A percentile compares a stretch with the other conserved stretches of the same genome.
Conservation (phyloP, 2,113 vertebrate species). For the Hoplias malabaricus region DNA sequence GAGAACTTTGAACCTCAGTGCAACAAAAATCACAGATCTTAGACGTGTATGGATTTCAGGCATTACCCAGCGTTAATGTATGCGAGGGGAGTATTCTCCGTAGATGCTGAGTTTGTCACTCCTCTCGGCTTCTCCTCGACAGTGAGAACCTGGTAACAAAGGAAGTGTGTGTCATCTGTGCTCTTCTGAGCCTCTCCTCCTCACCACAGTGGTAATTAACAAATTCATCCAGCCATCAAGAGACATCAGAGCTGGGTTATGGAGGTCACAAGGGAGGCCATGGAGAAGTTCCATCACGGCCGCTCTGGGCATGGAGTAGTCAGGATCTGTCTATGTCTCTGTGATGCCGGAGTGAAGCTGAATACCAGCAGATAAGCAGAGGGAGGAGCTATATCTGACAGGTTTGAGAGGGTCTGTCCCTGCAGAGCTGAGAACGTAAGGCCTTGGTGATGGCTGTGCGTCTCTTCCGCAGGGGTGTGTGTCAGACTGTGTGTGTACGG, state of each 20-base stretch:
- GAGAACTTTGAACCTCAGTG: too few relatives aligned
- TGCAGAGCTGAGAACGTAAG: background rate
- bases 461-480: background rate
- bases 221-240: conserved; percentile 19
- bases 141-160: background rate
- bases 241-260: conserved; percentile 51
- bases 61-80: conserved; percentile 14
- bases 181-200: background rate
- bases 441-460: background rate
- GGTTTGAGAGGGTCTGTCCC: background rate
- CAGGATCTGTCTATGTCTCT: background rate
- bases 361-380: background rate
- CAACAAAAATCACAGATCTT: background rate
- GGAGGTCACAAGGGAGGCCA: conserved; percentile 37
- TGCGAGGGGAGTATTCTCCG: conserved; percentile 18
- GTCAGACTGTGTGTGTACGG: background rate
- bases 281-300: conserved; percentile 41
- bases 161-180: background rate
- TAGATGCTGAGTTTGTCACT: conserved; percentile 9
- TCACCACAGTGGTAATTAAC: conserved; percentile 41
- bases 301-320: background rate
- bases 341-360: background rate
- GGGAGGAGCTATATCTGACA: background rate
- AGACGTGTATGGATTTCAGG: background rate
- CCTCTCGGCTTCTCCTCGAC: background rate